These are phyloP conservation scores for Galagoides demidoff DNA, from an alignment of 2,797 vertebrate genomes.

Conservation along the genomic window DNA sequence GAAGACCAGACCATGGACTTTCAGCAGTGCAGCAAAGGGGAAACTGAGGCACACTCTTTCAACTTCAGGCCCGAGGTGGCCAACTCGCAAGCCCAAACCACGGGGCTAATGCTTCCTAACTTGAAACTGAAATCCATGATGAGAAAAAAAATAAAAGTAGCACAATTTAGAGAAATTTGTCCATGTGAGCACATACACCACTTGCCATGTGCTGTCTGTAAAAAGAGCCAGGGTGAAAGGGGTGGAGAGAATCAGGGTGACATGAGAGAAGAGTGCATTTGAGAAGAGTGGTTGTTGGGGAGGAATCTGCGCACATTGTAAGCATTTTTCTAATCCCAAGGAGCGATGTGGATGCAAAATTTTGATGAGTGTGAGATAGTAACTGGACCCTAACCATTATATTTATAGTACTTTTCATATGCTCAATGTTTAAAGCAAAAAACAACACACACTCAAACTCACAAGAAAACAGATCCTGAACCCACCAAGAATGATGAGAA, in stretches of 20 bases:
- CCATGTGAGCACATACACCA: slow-evolving; percentile 79
- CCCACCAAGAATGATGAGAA: slow-evolving; percentile 14
- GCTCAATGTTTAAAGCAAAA: slow-evolving; percentile 83
- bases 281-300: slow-evolving; percentile 62
- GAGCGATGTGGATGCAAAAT: neutral
- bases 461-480: slow-evolving; percentile 45
- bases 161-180: slow-evolving; percentile 88
- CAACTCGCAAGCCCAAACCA: slow-evolving; percentile 61
- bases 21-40: slow-evolving; percentile 87
- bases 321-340: slow-evolving; percentile 59
- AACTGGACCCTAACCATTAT: slow-evolving; percentile 66
- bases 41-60: slow-evolving; percentile 85
- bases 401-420: slow-evolving; percentile 77
- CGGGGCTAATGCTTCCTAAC: slow-evolving; percentile 84
- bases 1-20: slow-evolving; percentile 79
- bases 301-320: slow-evolving; percentile 77
- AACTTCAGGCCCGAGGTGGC: slow-evolving; percentile 77
- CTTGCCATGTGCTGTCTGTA: slow-evolving; percentile 67
- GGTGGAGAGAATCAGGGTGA: slow-evolving; percentile 45
- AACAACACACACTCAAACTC: slow-evolving; percentile 4
- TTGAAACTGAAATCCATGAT: slow-evolving; percentile 87
- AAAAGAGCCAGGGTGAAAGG: slow-evolving; percentile 70
- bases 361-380: slow-evolving; percentile 63
- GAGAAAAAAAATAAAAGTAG: slow-evolving; percentile 83
- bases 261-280: neutral